Evolutionary conservation across 2,888 invertebrate genomes (phyloP), one percentile per base, ranked within the genome.

Genomic region (Macrophya annulata): DNA sequence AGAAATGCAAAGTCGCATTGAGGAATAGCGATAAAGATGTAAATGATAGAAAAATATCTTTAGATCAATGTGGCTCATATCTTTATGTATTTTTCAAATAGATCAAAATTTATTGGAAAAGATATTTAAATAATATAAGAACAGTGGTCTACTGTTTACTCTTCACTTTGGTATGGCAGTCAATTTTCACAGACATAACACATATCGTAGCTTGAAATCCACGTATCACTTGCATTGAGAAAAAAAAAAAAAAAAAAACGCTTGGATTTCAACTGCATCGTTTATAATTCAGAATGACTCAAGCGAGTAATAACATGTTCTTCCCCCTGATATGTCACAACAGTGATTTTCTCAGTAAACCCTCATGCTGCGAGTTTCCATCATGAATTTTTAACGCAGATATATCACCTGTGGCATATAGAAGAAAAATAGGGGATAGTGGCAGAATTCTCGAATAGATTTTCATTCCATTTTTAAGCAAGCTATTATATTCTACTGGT

Each of bases 271-370:
- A 17, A 77, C 55, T 37, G 55, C 77, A 77, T 77, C 37, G 55
- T 77, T 5, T 55, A 77, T 77, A 77, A 77, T 77, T 77, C 55
- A 77, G 31, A 31, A 77, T 77, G 31, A 77, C 48, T 31, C 17
- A 15, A 55, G 77, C 31, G 15, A 25, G 51, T 77, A 55, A 77
- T 77, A 77, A 77, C 51, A 77, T 55, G 51, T 77, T 51, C 10
- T 55, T 25, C 2, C 55, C 37, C 77, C 77, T 37, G 55, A 77
- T 31, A 31, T 55, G 15, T 31, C 25, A 55, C 51, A 77, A 77
- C 77, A 77, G 55, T 25, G 55, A 77, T 77, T 77, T 77, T 77
- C 77, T 37, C 77, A 77, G 77, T 77, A 51, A 37, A 55, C 77
- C 77, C 77, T 77, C 77, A 55, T 55, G 55, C 77, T 77, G 77